These are phyloP conservation scores for Spisula solida DNA, from an alignment of 2,888 invertebrate genomes.

Conservation along the genomic window DNA sequence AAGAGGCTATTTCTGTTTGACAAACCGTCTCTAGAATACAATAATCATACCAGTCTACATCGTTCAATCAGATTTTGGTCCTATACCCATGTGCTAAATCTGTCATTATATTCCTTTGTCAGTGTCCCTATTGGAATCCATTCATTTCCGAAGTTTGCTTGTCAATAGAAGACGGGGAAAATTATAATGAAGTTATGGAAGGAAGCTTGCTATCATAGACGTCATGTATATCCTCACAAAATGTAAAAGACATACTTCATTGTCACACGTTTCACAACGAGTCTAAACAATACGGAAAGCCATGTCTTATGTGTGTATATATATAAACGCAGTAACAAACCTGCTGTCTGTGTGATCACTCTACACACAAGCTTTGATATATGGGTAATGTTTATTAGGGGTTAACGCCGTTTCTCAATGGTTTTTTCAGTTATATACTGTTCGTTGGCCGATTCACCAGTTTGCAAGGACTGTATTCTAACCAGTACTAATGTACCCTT, in stretches of 20 bases:
- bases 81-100: slow-evolving; percentile 3
- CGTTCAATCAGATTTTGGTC: not conserved
- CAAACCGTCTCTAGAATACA: not conserved
- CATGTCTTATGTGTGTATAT: not conserved
- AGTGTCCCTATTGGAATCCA: slow-evolving; percentile 4
- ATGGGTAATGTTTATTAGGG: too few relatives aligned
- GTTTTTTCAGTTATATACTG: too few relatives aligned
- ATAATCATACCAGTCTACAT: not conserved
- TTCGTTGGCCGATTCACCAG: too few relatives aligned
- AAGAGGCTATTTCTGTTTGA: not conserved
- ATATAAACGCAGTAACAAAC: too few relatives aligned
- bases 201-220: not conserved
- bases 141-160: slow-evolving; percentile 21
- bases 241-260: not conserved
- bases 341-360: too few relatives aligned
- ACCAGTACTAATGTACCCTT: too few relatives aligned
- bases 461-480: too few relatives aligned
- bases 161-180: not conserved
- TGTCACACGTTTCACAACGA: not conserved
- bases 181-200: slow-evolving; percentile 15
- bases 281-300: not conserved
- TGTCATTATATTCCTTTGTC: slow-evolving; percentile 13
- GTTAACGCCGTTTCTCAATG: too few relatives aligned
- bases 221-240: not conserved
- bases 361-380: too few relatives aligned